Base-by-base conservation (phyloP, 2,888 invertebrate species). In the Rhingia rostrata region DNA sequence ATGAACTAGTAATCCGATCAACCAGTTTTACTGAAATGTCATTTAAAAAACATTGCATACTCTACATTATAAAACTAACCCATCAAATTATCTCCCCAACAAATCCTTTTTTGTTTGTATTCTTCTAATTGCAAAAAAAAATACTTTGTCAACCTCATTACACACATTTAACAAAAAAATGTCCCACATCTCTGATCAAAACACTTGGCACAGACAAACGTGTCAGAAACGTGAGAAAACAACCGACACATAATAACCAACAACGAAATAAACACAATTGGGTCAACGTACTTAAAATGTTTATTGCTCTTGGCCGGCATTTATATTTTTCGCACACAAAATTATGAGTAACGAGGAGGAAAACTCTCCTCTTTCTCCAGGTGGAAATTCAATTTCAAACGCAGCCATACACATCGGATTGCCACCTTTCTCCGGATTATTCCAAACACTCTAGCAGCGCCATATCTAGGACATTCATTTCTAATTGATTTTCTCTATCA, bases 401-500 rank as follows among this genome's bases (percentile, higher is more conserved):
- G 32, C 54, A 41, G 43, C 39, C n/a, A 49, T 37, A 37, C 7
- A 43, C 60, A 35, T 7, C 22, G 33, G 51, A 30, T 22, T 9
- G 7, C n/a, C n/a, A 12, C 32, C 7, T 33, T 35, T 6, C 33
- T 22, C 7, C 7, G 9, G 6, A 7, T 37, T 51, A 33, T 72
- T 32, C 22, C 35, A 5, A 30, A 0, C 4, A 30, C 10, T 30
- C 9, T 47, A 9, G 22, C 47, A 22, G 6, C 30, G 37, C 60
- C 5, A 43, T 54, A 73, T 63, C 45, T 45, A n/a, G 63, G 53
- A 54, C 61, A 54, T 37, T 63, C 54, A 54, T 73, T 45, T 73
- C 32, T 54, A 63, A 73, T 73, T 73, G 72, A 63, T 60, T 63
- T 63, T 61, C 61, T 67, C 53, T 49, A 32, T 12, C 9, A 12